Evolutionary conservation across 2,113 vertebrate species (phyloP).

Genomic region (Bolborhynchus lineola): DNA sequence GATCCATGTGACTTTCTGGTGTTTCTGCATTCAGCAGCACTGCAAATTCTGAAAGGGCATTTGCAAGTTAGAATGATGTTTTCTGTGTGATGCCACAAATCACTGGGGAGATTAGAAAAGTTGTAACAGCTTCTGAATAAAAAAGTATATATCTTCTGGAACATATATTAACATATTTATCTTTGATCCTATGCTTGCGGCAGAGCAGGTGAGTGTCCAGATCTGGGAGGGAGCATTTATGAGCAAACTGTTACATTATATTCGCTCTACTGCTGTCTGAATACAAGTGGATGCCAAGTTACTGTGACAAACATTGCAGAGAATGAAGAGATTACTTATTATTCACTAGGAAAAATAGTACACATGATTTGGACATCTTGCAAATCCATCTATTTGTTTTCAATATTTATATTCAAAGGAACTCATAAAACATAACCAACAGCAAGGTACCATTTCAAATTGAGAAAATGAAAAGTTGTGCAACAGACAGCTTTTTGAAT

Average conservation of each 20-base stretch:
- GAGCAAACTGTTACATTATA: not conserved
- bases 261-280: not conserved
- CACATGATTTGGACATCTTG: not conserved
- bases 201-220: not conserved
- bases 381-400: not conserved
- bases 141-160: not conserved
- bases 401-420: not conserved
- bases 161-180: not conserved
- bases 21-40: not conserved
- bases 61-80: not conserved
- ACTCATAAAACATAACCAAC: not conserved
- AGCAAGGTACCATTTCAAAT: not conserved
- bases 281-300: not conserved
- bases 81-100: not conserved
- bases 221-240: not conserved
- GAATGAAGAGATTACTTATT: not conserved
- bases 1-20: not conserved
- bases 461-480: not conserved
- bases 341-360: not conserved
- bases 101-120: not conserved
- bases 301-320: not conserved
- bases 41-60: not conserved
- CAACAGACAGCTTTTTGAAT: not conserved
- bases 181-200: fast-evolving
- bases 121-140: not conserved